Conservation (phyloP, 2,113 vertebrate genomes). For the Pristiophorus japonicus region DNA sequence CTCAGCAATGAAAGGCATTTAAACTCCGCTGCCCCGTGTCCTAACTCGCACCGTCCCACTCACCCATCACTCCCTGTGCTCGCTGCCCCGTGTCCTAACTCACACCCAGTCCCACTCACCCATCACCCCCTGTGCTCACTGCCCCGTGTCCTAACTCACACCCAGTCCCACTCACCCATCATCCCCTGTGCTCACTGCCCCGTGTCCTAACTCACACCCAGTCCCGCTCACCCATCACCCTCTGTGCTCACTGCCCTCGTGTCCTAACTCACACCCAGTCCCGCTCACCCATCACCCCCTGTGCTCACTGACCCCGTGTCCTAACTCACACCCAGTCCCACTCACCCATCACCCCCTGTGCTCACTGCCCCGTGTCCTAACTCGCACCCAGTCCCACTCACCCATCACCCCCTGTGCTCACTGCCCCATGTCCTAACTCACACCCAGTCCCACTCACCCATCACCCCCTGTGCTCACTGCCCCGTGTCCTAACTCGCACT, state of each 20-base stretch:
- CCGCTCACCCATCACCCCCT: not conserved
- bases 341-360: not conserved
- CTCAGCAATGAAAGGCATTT: not conserved
- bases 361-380: too few relatives aligned
- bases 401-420: not conserved
- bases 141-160: too few relatives aligned
- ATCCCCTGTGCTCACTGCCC: not conserved
- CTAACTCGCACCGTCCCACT: not conserved
- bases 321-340: not conserved
- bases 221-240: not conserved
- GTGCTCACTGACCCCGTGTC: too few relatives aligned
- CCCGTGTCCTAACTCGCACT: too few relatives aligned
- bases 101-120: not conserved
- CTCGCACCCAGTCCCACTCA: not conserved
- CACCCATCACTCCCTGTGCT: not conserved
- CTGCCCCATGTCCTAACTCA: too few relatives aligned
- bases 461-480: not conserved
- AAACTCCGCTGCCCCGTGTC: too few relatives aligned
- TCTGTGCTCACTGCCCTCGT: not conserved
- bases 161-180: not conserved
- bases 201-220: too few relatives aligned
- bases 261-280: not conserved
- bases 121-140: not conserved
- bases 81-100: not conserved
- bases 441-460: not conserved